Conservation (phyloP, 2,113 vertebrate genomes). For the Brachypteracias leptosomus region DNA sequence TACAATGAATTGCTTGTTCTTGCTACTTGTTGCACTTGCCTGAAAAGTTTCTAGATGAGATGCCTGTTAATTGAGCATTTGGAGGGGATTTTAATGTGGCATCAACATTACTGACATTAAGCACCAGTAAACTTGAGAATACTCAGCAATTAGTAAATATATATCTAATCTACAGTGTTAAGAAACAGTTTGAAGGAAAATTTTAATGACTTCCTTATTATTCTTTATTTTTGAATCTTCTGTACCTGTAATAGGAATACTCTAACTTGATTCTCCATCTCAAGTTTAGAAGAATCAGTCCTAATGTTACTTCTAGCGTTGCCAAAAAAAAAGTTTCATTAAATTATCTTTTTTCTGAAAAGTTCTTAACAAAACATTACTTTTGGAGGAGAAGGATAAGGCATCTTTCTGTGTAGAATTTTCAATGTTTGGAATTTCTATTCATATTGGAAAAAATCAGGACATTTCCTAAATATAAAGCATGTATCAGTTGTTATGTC, state of each 20-base stretch:
- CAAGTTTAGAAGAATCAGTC: not conserved
- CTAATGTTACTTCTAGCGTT: not conserved
- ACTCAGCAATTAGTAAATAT: not conserved
- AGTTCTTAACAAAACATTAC: not conserved
- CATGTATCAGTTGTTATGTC: not conserved
- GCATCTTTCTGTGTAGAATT: not conserved
- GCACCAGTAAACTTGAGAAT: not conserved
- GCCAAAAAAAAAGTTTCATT: accelerated
- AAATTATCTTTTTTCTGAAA: not conserved
- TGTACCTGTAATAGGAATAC: not conserved
- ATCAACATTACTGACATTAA: not conserved
- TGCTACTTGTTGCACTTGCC: not conserved
- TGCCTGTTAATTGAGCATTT: not conserved
- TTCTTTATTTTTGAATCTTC: not conserved
- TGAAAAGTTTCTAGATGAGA: not conserved
- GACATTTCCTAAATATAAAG: not conserved
- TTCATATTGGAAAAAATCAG: not conserved
- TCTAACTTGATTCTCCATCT: not conserved
- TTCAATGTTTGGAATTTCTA: not conserved
- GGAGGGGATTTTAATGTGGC: not conserved
- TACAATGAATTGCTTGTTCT: not conserved
- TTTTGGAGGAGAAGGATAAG: not conserved
- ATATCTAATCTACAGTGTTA: not conserved
- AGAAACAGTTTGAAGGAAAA: not conserved
- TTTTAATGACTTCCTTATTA: not conserved